Base-by-base conservation (phyloP, 2,888 invertebrate genomes). In the Chironomus riparius region DNA sequence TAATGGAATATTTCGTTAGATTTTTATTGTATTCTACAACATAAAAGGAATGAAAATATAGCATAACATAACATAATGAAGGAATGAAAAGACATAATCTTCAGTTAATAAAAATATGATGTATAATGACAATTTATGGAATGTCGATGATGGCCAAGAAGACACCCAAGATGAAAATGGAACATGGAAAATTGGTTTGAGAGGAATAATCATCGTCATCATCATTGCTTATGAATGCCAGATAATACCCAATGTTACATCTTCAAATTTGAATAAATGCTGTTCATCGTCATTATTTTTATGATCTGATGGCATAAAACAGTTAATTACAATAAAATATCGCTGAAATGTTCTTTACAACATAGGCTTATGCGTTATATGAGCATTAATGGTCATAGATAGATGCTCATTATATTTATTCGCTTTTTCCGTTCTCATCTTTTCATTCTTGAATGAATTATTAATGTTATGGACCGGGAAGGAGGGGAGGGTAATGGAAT, bases 101-200 rank as follows among this genome's bases (percentile, higher is more conserved):
- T 65, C 65, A 71, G 22, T 71, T 47, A 71, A 61, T 61, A 62
- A 73, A 62, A 73, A 73, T 73, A 62, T 62, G 72, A 73, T 73
- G 72, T 56, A 38, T 73, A 74, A 74, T 74, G 74, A 68, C 74
- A 74, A 68, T 74, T 74, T 74, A 74, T 74, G 74, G 68, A 74
- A 72, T 62, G 71, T 56, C 71, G 61, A 62, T 72, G 72, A 72
- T 62, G 68, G 38, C 74, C 47, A 74, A 68, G 47, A 47, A 22
- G 21, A 13, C 62, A 18, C n/a, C 12, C 15, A 18, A 62, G 18
- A 62, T 13, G 65, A 65, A 12, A 5, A 65, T 38, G 28, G 28
- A 28, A 28, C 28, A 28, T 28, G 65, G 50, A 65, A 24, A 65
- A 65, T 65, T 24, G 24, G 24, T 24, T 24, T 4, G 65, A n/a